Conservation (phyloP, 2,113 vertebrate genomes). For the Silurus glanis region DNA sequence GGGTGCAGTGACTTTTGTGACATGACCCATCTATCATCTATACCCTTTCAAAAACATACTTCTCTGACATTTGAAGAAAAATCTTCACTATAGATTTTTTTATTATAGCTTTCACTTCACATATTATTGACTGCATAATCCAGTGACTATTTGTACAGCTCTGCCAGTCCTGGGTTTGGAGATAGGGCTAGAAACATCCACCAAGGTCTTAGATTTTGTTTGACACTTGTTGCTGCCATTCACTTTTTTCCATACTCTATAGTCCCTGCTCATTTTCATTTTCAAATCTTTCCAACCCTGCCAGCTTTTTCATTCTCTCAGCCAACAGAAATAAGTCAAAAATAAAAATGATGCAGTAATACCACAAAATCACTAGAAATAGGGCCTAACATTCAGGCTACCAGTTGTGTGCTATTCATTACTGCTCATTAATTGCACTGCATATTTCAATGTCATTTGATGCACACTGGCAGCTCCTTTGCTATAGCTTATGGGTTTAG, state of each 20-base stretch:
- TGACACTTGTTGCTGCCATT: constrained; percentile 47
- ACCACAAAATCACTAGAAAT: constrained; percentile 73
- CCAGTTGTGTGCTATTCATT: neutral
- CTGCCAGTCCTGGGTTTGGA: constrained; percentile 62
- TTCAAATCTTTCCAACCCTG: constrained; percentile 50
- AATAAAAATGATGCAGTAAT: constrained; percentile 63
- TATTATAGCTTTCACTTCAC: constrained; percentile 73
- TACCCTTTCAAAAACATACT: constrained; percentile 76
- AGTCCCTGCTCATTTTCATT: constrained; percentile 38
- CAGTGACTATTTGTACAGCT: constrained; percentile 76
- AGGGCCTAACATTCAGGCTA: constrained; percentile 71
- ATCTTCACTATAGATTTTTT: constrained; percentile 76
- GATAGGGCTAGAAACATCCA: constrained; percentile 58
- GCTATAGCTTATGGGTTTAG: constrained; percentile 71
- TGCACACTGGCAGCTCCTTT: constrained; percentile 69
- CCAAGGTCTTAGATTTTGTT: constrained; percentile 35
- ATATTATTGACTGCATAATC: constrained; percentile 76
- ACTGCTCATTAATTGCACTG: constrained; percentile 66
- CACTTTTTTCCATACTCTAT: neutral
- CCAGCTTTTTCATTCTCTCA: neutral
- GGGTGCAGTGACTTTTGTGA: constrained; percentile 55
- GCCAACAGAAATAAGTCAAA: constrained; percentile 67
- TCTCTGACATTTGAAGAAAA: constrained; percentile 76
- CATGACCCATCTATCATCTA: constrained; percentile 69
- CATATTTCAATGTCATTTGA: constrained; percentile 69